Evolutionary conservation across 2,888 invertebrate species (phyloP).

Genomic region (Standfussiana lucernea): DNA sequence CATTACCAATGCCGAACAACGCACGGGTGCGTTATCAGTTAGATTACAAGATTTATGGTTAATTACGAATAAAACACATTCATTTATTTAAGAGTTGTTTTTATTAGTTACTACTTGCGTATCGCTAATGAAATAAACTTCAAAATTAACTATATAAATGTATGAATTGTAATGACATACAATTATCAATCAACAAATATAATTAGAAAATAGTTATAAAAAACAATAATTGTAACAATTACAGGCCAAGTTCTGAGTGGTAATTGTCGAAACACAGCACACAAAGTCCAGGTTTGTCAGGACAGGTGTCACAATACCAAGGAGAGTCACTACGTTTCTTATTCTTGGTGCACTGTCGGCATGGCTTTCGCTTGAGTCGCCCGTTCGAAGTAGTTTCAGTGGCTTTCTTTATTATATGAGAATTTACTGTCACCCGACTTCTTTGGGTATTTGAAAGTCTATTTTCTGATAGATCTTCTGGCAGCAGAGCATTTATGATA

Average conservation of each 20-base stretch:
- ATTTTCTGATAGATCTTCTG: constrained; percentile 10
- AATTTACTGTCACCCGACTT: too few species aligned
- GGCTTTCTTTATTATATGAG: constrained; percentile 25
- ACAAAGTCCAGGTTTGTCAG: constrained; percentile 45
- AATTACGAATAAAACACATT: constrained; percentile 21
- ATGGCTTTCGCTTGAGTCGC: constrained; percentile 39
- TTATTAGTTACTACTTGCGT: constrained; percentile 18
- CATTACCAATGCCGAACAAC: constrained; percentile 30
- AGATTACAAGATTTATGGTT: constrained; percentile 14
- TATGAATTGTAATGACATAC: constrained; percentile 18
- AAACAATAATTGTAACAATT: not conserved
- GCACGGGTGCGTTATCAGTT: constrained; percentile 36
- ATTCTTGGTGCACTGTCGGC: constrained; percentile 45
- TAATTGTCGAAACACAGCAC: constrained; percentile 41
- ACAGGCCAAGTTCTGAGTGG: constrained; percentile 27
- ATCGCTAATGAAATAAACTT: constrained; percentile 13
- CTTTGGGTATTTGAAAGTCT: constrained; percentile 18
- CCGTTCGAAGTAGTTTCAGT: constrained; percentile 38
- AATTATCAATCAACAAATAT: too few species aligned
- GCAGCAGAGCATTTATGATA: constrained; percentile 38
- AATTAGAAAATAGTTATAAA: constrained; percentile 1
- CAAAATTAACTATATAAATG: constrained; percentile 16
- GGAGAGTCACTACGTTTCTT: constrained; percentile 46
- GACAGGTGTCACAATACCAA: constrained; percentile 24
- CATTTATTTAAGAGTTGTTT: constrained; percentile 25